A percentile compares a stretch with the other conserved stretches of the same genome.
These are phyloP conservation scores for Andrena cerasifolii DNA, from an alignment of 1,140 invertebrate species.

Conservation along the genomic window DNA sequence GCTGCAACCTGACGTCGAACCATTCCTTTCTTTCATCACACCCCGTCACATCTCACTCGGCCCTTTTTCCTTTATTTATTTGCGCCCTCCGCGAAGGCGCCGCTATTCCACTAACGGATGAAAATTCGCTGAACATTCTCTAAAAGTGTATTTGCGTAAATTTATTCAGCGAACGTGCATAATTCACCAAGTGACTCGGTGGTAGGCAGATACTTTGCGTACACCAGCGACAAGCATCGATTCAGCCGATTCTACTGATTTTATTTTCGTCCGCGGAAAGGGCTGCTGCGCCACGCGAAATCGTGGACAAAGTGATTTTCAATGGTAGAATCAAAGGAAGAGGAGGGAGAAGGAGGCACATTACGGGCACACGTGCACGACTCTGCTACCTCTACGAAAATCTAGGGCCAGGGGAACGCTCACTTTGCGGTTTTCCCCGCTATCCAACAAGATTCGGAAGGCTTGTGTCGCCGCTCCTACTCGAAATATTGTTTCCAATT, in stretches of 20 bases:
- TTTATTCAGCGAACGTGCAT: too few relatives aligned
- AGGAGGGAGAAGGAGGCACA: not conserved
- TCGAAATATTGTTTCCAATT: too few relatives aligned
- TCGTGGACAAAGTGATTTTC: not conserved
- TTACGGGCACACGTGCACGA: not conserved
- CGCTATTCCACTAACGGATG: not conserved
- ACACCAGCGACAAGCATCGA: not conserved
- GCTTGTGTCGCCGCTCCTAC: too few relatives aligned
- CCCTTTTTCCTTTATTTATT: not conserved
- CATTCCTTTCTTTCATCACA: too few relatives aligned
- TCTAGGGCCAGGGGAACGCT: not conserved
- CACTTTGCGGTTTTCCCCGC: not conserved
- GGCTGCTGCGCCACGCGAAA: not conserved
- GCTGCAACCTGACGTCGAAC: not conserved
- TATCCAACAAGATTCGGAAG: too few relatives aligned
- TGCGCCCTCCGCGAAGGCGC: not conserved
- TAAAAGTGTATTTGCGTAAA: not conserved
- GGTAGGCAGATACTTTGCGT: too few relatives aligned
- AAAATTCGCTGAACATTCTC: not conserved
- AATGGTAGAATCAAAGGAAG: not conserved
- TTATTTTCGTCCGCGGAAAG: not conserved
- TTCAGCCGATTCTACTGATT: not conserved
- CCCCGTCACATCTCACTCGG: too few relatives aligned
- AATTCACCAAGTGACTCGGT: too few relatives aligned
- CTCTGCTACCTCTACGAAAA: not conserved